Evolutionary conservation across 2,797 vertebrate species (phyloP).

Genomic region (Pantherophis vulpinus): DNA sequence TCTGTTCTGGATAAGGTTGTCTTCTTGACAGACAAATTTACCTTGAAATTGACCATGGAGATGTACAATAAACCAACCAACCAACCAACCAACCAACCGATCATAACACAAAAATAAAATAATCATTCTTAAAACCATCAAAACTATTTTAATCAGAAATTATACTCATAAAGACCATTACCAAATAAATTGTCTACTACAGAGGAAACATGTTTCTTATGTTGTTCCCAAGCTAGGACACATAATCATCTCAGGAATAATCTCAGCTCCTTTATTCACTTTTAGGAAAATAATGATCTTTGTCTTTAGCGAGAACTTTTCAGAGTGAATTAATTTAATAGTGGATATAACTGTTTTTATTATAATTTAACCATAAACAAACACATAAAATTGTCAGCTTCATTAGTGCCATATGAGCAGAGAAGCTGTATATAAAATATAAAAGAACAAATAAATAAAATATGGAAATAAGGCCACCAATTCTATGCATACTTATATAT

Average conservation of each 20-base stretch:
- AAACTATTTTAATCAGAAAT: background rate
- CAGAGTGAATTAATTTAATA: background rate
- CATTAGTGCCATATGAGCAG: background rate
- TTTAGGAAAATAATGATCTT: background rate
- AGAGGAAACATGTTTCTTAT: background rate
- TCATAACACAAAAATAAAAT: background rate
- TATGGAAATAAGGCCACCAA: background rate
- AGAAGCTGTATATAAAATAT: background rate
- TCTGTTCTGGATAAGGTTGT: background rate
- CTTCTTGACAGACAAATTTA: background rate
- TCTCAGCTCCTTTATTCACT: background rate
- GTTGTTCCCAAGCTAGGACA: background rate
- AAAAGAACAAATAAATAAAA: background rate
- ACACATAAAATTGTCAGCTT: background rate
- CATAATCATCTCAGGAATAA: background rate
- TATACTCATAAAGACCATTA: background rate
- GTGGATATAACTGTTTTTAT: background rate
- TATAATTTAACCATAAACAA: background rate
- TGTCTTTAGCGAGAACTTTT: background rate
- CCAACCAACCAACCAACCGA: background rate
- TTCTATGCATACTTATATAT: background rate
- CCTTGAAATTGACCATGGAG: background rate
- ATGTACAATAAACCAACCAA: background rate
- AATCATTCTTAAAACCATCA: background rate
- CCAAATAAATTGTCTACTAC: background rate